phyloP scores from a whole-genome alignment of 2,888 invertebrate species.

The Synergus laeviventris region DNA sequence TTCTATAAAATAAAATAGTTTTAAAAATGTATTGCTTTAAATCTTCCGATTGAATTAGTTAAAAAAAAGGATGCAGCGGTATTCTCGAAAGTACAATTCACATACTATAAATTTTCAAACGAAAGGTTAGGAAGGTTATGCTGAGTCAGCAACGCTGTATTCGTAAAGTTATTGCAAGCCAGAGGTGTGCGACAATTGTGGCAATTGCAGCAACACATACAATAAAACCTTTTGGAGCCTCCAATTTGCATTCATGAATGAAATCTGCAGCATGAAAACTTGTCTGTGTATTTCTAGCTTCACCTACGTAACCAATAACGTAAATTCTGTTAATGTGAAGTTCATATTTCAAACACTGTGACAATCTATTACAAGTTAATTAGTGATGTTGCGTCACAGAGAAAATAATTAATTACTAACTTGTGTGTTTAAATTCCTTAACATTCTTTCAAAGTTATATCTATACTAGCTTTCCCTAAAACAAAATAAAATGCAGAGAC shows the following conservation, averaged over 20 bases:
- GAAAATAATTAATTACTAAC: too few species aligned
- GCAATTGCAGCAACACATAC: conserved; percentile 9
- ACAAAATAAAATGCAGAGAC: neutral
- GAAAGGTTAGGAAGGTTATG: neutral
- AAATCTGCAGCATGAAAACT: neutral
- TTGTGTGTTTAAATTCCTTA: too few species aligned
- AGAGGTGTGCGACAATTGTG: conserved; percentile 7
- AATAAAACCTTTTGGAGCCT: conserved; percentile 9
- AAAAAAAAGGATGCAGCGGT: too few species aligned
- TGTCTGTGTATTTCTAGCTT: neutral
- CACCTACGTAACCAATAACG: neutral
- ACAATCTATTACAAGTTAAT: neutral
- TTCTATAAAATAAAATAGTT: too few species aligned
- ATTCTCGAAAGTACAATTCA: too few species aligned
- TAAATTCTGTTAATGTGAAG: neutral
- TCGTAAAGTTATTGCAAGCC: neutral
- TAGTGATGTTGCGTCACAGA: neutral
- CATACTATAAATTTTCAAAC: neutral
- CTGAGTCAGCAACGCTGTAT: conserved; percentile 12
- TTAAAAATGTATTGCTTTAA: too few species aligned
- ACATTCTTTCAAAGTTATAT: too few species aligned
- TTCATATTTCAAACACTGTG: neutral
- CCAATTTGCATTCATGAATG: conserved; percentile 19
- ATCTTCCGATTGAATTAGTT: too few species aligned
- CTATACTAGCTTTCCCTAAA: too few species aligned